phyloP scores from a whole-genome alignment of 2,888 invertebrate genomes.

The Oxycera nigricornis region DNA sequence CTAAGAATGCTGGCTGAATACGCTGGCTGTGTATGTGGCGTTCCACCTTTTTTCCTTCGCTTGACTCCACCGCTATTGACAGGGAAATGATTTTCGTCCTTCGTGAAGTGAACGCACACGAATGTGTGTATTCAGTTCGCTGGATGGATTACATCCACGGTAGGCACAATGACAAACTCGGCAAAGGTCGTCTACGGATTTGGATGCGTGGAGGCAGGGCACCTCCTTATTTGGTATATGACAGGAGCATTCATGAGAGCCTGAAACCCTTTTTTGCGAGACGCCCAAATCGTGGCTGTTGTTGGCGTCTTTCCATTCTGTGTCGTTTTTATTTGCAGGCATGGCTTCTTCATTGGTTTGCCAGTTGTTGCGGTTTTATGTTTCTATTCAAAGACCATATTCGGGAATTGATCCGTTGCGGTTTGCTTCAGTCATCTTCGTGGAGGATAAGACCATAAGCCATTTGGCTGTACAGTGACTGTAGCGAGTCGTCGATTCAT shows the following conservation, averaged over 20 bases:
- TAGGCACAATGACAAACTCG: slow-evolving; percentile 11
- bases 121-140: neutral
- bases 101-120: neutral
- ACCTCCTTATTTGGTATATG: slow-evolving; percentile 37
- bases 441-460: too few species aligned
- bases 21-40: neutral
- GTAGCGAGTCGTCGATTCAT: too few species aligned
- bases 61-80: slow-evolving; percentile 29
- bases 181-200: neutral
- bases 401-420: neutral
- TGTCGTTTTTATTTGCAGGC: neutral
- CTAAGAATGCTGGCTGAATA: neutral
- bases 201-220: neutral
- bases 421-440: neutral
- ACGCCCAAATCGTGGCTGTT: neutral
- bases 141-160: slow-evolving; percentile 12
- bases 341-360: neutral
- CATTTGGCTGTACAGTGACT: too few species aligned
- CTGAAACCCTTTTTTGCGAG: slow-evolving; percentile 37
- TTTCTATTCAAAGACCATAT: neutral
- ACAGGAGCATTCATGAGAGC: slow-evolving; percentile 35
- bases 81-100: slow-evolving; percentile 40
- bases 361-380: slow-evolving; percentile 9
- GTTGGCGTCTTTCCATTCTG: neutral
- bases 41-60: neutral